Conservation (phyloP, 2,888 invertebrate genomes). For the Exephanes ischioxanthus region DNA sequence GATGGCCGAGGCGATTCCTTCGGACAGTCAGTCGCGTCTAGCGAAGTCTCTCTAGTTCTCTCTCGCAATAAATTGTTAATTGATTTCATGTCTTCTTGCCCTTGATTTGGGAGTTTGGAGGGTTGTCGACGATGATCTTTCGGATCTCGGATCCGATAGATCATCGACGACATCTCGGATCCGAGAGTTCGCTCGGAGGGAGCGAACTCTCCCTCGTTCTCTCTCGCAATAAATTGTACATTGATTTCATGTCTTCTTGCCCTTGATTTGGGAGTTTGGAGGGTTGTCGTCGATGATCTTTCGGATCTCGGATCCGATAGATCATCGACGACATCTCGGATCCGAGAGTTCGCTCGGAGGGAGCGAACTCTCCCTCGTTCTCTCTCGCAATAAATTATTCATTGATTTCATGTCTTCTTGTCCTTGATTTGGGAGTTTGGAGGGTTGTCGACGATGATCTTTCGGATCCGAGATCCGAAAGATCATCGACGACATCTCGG, state of each 20-base stretch:
- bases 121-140: neutral
- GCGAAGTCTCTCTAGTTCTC: no score
- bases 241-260: neutral
- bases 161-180: no score
- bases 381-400: neutral
- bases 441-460: no score
- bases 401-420: constrained; percentile 17
- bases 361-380: neutral
- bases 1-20: neutral
- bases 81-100: neutral
- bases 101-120: neutral
- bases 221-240: neutral
- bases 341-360: no score
- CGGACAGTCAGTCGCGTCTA: constrained; percentile 14
- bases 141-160: neutral
- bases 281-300: neutral
- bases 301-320: no score
- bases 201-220: no score
- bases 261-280: neutral
- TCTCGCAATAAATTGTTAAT: neutral
- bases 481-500: no score
- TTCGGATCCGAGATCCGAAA: neutral
- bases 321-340: no score
- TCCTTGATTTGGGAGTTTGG: no score
- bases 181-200: no score